Evolutionary conservation across 2,888 invertebrate species (phyloP).

Genomic region (Coelogynopora nodosa): DNA sequence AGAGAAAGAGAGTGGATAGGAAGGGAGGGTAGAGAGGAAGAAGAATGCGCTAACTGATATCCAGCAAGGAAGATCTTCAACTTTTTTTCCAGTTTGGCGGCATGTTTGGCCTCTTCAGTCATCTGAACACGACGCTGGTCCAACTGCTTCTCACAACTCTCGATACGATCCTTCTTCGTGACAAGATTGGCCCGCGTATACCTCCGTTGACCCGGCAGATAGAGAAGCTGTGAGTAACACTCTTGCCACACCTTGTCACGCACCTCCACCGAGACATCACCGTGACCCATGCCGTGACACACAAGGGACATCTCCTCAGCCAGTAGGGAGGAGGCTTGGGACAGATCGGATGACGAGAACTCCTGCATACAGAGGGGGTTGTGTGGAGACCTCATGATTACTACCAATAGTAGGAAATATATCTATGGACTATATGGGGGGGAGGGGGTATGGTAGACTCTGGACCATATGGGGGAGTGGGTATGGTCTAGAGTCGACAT

Average conservation of each 20-base stretch:
- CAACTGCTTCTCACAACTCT: slow-evolving; percentile 82
- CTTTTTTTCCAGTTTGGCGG: slow-evolving; percentile 95
- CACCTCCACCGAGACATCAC: slow-evolving; percentile 82
- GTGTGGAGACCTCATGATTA: background rate
- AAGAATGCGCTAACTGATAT: too few species aligned
- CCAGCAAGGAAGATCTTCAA: slow-evolving; percentile 88
- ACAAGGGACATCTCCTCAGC: slow-evolving; percentile 82
- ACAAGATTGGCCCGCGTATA: slow-evolving; percentile 90
- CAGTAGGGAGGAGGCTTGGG: slow-evolving; percentile 64
- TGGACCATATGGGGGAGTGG: too few species aligned
- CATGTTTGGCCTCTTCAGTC: slow-evolving; percentile 91
- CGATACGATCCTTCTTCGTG: slow-evolving; percentile 88
- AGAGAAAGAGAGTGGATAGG: too few species aligned
- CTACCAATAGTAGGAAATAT: too few species aligned
- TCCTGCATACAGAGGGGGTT: background rate
- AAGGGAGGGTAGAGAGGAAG: too few species aligned
- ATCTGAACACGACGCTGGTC: slow-evolving; percentile 85
- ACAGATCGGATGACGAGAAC: background rate
- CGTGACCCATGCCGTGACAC: slow-evolving; percentile 87
- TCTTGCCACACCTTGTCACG: slow-evolving; percentile 92
- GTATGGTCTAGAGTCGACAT: too few species aligned
- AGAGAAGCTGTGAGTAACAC: slow-evolving; percentile 83
- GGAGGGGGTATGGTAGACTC: too few species aligned
- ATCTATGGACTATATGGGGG: too few species aligned
- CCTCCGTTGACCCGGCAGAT: slow-evolving; percentile 81